A percentile compares a stretch with the other conserved stretches of the same genome.
Conservation (phyloP, 2,797 vertebrate species). For the Poecilia gillii region DNA sequence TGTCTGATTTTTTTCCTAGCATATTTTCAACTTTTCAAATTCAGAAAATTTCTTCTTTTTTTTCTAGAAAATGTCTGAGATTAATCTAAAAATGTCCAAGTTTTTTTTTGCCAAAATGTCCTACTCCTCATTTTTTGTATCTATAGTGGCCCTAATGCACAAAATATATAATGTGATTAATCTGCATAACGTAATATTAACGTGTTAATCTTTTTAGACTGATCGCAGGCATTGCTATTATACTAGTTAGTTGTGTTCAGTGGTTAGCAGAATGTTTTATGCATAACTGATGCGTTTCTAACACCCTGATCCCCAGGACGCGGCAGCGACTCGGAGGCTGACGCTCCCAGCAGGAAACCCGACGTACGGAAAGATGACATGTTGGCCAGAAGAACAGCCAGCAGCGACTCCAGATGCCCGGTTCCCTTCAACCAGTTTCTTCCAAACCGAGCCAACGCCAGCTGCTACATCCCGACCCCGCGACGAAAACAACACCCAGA, state of each 20-base stretch:
- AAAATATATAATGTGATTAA: no score
- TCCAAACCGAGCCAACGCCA: constrained; percentile 93
- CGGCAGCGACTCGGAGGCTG: constrained; percentile 91
- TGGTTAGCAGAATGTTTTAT: constrained; percentile 7
- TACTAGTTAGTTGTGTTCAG: background rate
- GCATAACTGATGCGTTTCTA: constrained; percentile 11
- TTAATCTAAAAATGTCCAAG: no score
- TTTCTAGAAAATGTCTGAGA: no score
- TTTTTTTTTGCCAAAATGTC: no score
- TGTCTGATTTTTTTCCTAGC: no score
- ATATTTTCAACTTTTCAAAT: no score
- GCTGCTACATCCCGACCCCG: constrained; percentile 87
- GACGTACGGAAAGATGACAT: constrained; percentile 98
- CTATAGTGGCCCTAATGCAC: no score
- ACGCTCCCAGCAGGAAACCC: constrained; percentile 89
- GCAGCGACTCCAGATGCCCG: constrained; percentile 87
- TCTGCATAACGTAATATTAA: no score
- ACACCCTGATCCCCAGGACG: constrained; percentile 79
- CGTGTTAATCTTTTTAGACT: no score
- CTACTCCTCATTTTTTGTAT: no score
- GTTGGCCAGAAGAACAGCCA: constrained; percentile 90
- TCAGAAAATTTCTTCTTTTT: no score
- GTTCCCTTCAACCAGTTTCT: constrained; percentile 98
- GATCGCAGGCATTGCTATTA: no score
- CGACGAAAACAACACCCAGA: constrained; percentile 89